Evolutionary conservation across 2,888 invertebrate genomes (phyloP), one percentile per base, ranked within the genome.

Genomic region (Artemia sinica): DNA sequence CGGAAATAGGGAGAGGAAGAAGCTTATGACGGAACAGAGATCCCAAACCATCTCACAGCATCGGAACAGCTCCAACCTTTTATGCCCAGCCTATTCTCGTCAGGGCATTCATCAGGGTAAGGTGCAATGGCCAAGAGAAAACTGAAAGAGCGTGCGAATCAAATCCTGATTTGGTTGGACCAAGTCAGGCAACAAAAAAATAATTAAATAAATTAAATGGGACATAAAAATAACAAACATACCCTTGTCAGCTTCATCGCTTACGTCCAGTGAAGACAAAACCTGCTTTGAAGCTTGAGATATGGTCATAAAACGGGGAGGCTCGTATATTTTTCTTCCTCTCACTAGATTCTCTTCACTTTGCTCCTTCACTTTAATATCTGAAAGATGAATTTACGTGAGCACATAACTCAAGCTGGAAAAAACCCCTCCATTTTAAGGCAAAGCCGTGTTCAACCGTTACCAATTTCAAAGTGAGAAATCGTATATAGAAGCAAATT

Each of bases 331-430:
- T 72, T 87, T 86, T 72, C 87, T 85, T 76, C 91, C 92, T 78
- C 86, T 91, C 75, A 88, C 88, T 73, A 98, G 77, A 75, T 94
- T 95, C 77, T 97, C 96, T 72, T 89, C 82, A 48, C 93, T 91
- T 72, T 95, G 95, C 78, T 99, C 98, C 79, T 96, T 98, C 1
- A 97, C 91, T 83, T 96, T 95, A 71, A 99, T 97, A 80, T 98
- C 97, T 85, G 82, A 75, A 80, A 79, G 68, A 71, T 58, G 11
- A 70, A 67, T 41, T 41, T 41, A 41, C 41, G 6, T 41, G 41
- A 41, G 66, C 10, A 10, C 49, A 48, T 13, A 52, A 58, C 1
- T 18, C 50, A 50, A 66, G 51, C 50, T 50, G n/a, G 58, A 41
- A 67, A 65, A 48, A 65, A 65, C 8, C 11, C 28, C 13, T 49